These are phyloP conservation scores for Pterophyllum scalare DNA, from an alignment of 2,113 vertebrate genomes.

Conservation along the genomic window DNA sequence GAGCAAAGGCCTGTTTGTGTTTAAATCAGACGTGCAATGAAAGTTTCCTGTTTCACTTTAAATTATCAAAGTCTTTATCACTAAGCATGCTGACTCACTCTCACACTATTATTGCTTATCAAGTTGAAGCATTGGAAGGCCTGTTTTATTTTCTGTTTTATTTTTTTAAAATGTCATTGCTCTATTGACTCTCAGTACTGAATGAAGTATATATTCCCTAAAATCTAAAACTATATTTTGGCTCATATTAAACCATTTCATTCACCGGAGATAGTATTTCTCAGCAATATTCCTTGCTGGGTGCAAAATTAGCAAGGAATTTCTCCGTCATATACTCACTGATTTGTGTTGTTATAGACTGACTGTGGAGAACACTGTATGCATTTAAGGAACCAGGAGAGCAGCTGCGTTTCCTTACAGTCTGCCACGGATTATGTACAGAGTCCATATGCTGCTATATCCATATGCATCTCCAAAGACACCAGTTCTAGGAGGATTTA, in stretches of 20 bases:
- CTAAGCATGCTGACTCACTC: background rate
- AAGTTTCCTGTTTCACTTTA: too few species aligned
- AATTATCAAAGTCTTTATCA: background rate
- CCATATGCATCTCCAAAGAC: constrained; percentile 1
- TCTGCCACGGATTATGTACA: background rate
- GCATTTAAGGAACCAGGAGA: background rate
- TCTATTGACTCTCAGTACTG: background rate
- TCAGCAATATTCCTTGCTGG: background rate
- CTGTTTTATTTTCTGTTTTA: background rate
- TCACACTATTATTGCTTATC: background rate
- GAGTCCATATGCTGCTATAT: background rate
- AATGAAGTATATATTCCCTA: background rate
- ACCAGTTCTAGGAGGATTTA: background rate
- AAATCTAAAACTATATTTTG: background rate
- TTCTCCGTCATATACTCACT: too few species aligned
- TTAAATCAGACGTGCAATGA: too few species aligned
- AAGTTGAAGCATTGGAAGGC: background rate
- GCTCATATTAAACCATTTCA: background rate
- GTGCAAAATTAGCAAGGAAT: too few species aligned
- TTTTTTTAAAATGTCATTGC: background rate
- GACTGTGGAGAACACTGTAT: too few species aligned
- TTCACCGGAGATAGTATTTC: background rate
- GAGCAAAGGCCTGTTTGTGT: too few species aligned
- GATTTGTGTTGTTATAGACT: too few species aligned
- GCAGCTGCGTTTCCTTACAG: background rate